Evolutionary conservation across 2,888 invertebrate genomes (phyloP), one percentile per base, ranked within the genome.

Genomic region (Tricholauxania praeusta): DNA sequence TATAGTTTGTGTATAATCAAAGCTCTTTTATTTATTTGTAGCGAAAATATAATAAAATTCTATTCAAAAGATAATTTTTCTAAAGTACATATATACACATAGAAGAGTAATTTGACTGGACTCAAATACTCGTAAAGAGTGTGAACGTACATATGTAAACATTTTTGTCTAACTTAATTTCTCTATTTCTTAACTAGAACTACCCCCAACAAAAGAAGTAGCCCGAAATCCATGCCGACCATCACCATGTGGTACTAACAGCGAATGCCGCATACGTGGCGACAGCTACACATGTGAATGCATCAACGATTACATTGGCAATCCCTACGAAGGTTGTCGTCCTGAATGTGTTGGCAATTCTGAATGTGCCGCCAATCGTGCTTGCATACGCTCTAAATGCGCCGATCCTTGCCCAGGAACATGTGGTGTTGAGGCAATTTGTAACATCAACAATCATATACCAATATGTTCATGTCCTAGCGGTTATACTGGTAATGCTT

Each of bases 271-370:
- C 63, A 86, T 89, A 17, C 80, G 81, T 22, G 88, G 82, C 15
- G 86, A 90, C 80, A 88, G 89, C 73, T 89, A 90, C 71, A 91
- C 92, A 22, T 93, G 93, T 80, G 83, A 85, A 59, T 88, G 87
- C 75, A 88, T 92, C 72, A 89, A 91, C 49, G 92, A 92, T 73
- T 91, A 93, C 79, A 91, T 91, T 76, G 94, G 94, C 28, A 93
- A 93, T 85, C 94, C 94, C 0, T 93, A 93, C 83, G 91, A 92
- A 76, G 91, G 91, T 59, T 94, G 94, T 82, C 90, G 93, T 77
- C 96, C 96, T 1, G 96, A 96, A 85, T 96, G 96, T 86, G 89
- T 96, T 17, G 92, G 94, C 71, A 96, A 96, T 83, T 92, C 93
- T 1, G 96, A 96, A 82, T 97, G 96, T 86, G 90, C 95, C 0